Evolutionary conservation across 1,140 invertebrate species (phyloP).

Genomic region (Mya arenaria): DNA sequence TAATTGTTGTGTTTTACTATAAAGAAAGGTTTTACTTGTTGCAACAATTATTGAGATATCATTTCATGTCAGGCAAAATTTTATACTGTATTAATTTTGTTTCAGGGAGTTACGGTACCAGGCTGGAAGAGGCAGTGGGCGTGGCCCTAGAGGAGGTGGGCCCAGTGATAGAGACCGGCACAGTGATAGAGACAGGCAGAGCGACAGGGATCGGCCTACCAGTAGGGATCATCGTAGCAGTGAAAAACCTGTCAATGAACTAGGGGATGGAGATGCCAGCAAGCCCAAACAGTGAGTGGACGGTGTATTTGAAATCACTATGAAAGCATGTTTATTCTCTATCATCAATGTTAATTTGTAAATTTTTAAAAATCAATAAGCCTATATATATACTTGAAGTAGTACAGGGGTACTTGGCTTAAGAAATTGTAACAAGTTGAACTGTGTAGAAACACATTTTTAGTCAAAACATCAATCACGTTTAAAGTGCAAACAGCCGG

Average conservation of each 20-base stretch:
- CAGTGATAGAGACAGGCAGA: background rate
- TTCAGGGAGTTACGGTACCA: constrained; percentile 46
- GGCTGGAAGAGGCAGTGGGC: constrained; percentile 41
- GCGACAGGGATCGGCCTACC: background rate
- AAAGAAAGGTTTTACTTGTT: background rate
- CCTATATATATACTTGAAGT: background rate
- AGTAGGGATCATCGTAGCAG: background rate
- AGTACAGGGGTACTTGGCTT: background rate
- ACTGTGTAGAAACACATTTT: background rate
- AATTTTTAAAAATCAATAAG: background rate
- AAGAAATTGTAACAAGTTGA: background rate
- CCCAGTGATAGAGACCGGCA: background rate
- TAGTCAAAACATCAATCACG: no score
- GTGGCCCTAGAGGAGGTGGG: constrained; percentile 26
- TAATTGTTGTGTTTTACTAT: background rate
- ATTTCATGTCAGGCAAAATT: no score
- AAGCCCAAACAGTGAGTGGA: background rate
- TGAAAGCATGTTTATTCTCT: background rate
- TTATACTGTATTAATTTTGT: no score
- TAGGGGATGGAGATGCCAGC: background rate
- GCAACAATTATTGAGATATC: no score
- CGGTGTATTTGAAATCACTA: background rate
- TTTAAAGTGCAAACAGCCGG: no score
- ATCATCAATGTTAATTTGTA: background rate
- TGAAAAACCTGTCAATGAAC: background rate